A percentile compares a stretch with the other conserved stretches of the same genome.
These are phyloP conservation scores for Schizaphis graminum DNA, from an alignment of 2,888 invertebrate genomes.

Conservation along the genomic window DNA sequence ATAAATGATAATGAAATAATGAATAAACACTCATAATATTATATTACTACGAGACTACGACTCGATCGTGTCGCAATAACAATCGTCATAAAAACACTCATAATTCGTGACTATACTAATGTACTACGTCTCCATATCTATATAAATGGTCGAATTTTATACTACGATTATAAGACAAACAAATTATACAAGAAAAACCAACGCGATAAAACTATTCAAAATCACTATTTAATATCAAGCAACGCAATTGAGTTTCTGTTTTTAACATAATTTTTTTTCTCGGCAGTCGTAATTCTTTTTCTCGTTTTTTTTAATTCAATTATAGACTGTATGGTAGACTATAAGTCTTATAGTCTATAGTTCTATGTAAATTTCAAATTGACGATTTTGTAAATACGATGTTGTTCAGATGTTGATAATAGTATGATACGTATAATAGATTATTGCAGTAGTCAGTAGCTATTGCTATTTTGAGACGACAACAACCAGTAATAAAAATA, in stretches of 20 bases:
- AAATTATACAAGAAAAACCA: not conserved
- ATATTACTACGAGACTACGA: not conserved
- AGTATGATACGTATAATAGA: not conserved
- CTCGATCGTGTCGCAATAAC: not conserved
- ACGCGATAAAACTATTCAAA: not conserved
- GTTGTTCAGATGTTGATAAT: not conserved
- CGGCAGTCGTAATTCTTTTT: not conserved
- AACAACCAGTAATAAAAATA: not conserved
- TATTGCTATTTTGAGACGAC: not conserved
- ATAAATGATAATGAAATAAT: too few relatives aligned
- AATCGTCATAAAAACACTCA: not conserved
- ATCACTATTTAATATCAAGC: not conserved
- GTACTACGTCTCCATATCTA: not conserved
- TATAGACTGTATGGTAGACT: not conserved
- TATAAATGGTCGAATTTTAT: not conserved
- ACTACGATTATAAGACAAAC: not conserved
- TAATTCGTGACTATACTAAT: not conserved
- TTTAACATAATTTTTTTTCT: not conserved
- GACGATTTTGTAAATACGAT: not conserved
- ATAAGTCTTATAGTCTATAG: not conserved
- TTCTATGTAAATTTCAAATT: not conserved
- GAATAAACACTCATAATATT: too few relatives aligned
- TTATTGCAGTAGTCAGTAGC: not conserved
- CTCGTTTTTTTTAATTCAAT: not conserved
- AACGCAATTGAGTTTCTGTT: slow-evolving; percentile 15